A percentile compares a stretch with the other conserved stretches of the same genome.
These are phyloP conservation scores for Indicator maculatus DNA, from an alignment of 2,113 vertebrate genomes.

Conservation along the genomic window DNA sequence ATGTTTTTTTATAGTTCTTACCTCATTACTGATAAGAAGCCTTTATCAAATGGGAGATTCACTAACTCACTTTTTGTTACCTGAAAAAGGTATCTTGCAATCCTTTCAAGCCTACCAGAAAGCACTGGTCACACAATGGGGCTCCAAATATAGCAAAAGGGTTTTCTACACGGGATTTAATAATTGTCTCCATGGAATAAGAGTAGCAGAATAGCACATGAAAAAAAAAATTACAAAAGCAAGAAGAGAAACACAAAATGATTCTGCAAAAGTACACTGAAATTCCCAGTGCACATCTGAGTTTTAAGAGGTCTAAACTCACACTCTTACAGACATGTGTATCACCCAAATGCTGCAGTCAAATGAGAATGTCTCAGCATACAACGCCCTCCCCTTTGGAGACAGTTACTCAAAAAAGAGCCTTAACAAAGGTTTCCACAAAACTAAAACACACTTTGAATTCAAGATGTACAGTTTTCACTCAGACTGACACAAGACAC, in stretches of 20 bases:
- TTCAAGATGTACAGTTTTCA: background rate
- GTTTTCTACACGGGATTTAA: background rate
- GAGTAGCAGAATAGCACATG: background rate
- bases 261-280: background rate
- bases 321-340: rapidly evolving
- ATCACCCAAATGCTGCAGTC: background rate
- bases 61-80: background rate
- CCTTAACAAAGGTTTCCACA: background rate
- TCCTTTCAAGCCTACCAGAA: background rate
- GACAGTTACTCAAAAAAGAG: background rate
- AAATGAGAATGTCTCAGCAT: background rate
- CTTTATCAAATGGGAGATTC: background rate
- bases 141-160: background rate
- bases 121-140: background rate
- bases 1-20: background rate
- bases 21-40: background rate
- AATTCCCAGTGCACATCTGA: background rate
- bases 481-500: background rate
- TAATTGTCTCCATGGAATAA: background rate
- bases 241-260: background rate
- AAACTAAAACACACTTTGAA: background rate
- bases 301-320: background rate
- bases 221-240: background rate
- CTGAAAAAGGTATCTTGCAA: background rate
- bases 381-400: background rate